A percentile compares a stretch with the other conserved stretches of the same genome.
phyloP scores from a whole-genome alignment of 1,140 invertebrate genomes.

The Tribolium madens region DNA sequence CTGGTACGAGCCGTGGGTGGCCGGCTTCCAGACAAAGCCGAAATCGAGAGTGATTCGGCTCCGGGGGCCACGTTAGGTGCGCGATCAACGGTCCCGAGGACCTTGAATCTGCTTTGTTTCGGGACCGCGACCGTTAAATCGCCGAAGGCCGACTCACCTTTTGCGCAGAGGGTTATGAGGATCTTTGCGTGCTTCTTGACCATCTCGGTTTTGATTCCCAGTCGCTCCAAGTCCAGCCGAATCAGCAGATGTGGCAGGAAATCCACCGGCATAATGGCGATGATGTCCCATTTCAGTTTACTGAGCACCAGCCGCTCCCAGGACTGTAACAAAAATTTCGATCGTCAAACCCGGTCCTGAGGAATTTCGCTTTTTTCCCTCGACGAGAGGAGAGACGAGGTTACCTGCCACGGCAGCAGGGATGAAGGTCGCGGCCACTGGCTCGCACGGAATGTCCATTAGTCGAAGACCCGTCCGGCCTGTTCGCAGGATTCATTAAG shows the following conservation, averaged over 20 bases:
- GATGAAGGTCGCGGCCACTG: conserved; percentile 56
- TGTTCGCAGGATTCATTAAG: conserved; percentile 57
- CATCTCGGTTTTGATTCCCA: conserved; percentile 72
- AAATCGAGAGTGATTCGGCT: conserved; percentile 48
- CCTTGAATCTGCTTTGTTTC: conserved; percentile 27
- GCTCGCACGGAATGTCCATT: conserved; percentile 58
- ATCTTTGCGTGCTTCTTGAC: conserved; percentile 82
- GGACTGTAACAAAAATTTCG: conserved; percentile 68
- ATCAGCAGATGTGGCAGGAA: conserved; percentile 74
- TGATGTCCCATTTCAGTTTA: conserved; percentile 77
- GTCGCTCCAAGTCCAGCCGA: conserved; percentile 56
- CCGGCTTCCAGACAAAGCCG: conserved; percentile 42
- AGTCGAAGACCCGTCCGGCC: conserved; percentile 55
- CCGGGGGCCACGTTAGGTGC: conserved; percentile 52
- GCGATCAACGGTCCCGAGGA: not conserved
- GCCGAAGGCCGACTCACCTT: conserved; percentile 71
- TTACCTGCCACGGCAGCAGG: conserved; percentile 42
- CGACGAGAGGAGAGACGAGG: conserved; percentile 3
- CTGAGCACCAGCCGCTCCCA: conserved; percentile 80
- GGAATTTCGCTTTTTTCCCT: conserved; percentile 34
- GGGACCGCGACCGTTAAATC: conserved; percentile 14
- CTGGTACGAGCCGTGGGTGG: conserved; percentile 20
- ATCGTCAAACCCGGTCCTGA: not conserved
- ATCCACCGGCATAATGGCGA: conserved; percentile 76
- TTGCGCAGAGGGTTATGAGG: conserved; percentile 82